Percentiles rank a stretch among this genome's conserved stretches.
These are phyloP conservation scores for Ophion obscuratus DNA, from an alignment of 2,888 invertebrate genomes.

Conservation along the genomic window DNA sequence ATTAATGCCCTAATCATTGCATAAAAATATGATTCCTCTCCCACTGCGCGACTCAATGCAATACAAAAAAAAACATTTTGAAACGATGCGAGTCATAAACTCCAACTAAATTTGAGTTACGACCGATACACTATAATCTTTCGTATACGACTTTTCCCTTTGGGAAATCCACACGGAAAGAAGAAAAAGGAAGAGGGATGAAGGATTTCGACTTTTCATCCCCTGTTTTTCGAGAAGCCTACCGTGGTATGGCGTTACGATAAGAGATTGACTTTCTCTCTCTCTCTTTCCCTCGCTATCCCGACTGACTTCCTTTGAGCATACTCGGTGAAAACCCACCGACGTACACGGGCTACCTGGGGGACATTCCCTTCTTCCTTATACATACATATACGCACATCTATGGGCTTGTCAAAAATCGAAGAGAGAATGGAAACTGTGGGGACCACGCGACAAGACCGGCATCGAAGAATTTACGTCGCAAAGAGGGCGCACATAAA, in stretches of 20 bases:
- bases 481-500: conserved; percentile 49
- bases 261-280: conserved; percentile 63
- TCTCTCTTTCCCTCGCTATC: not conserved
- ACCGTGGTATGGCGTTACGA: conserved; percentile 50
- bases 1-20: no score
- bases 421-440: conserved; percentile 14
- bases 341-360: conserved; percentile 6
- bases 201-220: conserved; percentile 50
- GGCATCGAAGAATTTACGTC: conserved; percentile 58
- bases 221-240: conserved; percentile 41
- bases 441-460: conserved; percentile 55
- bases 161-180: conserved; percentile 35
- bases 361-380: not conserved
- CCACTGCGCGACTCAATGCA: not conserved
- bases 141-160: conserved; percentile 25
- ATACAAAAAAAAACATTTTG: not conserved
- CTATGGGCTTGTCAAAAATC: conserved; percentile 14
- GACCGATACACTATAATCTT: conserved; percentile 23
- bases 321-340: conserved; percentile 29
- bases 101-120: not conserved
- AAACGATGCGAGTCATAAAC: not conserved
- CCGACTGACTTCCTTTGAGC: conserved; percentile 33
- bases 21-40: no score
- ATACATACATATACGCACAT: conserved; percentile 26
- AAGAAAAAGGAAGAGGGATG: conserved; percentile 18